These are phyloP conservation scores for Pterocles burchelli DNA, from an alignment of 2,113 vertebrate species.

Conservation along the genomic window DNA sequence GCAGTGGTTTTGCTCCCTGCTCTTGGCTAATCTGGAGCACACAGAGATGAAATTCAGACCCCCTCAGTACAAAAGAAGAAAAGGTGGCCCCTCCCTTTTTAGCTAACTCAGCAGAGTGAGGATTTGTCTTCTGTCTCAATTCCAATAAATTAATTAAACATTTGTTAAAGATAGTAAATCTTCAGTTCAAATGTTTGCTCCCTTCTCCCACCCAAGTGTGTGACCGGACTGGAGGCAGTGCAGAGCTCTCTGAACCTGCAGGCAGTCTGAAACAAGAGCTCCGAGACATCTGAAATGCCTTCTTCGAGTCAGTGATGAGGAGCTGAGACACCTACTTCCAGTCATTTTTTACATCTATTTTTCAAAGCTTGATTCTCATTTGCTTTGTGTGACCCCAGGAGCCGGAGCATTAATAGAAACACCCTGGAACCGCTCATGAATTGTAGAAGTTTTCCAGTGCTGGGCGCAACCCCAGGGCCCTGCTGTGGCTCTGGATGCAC, in stretches of 20 bases:
- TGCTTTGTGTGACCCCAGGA: background rate
- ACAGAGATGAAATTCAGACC: background rate
- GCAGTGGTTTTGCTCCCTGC: background rate
- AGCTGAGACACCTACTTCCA: background rate
- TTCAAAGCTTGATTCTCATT: background rate
- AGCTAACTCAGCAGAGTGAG: background rate
- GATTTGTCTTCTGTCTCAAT: background rate
- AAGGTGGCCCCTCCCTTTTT: background rate
- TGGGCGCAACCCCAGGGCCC: background rate
- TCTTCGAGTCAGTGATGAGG: background rate
- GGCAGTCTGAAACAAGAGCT: background rate
- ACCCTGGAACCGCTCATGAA: background rate
- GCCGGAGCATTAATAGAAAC: background rate
- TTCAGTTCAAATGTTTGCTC: background rate
- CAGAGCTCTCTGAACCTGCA: background rate
- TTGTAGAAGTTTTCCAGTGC: background rate
- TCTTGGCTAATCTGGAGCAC: background rate
- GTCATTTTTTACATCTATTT: background rate
- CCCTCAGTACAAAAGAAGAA: background rate
- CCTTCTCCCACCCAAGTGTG: background rate
- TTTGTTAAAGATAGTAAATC: background rate
- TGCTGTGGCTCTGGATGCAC: background rate
- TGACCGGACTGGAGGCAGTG: background rate
- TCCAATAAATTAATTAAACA: background rate
- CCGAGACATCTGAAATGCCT: background rate